Base-by-base conservation (phyloP, 2,888 invertebrate species). In the Pyrochroa serraticornis region DNA sequence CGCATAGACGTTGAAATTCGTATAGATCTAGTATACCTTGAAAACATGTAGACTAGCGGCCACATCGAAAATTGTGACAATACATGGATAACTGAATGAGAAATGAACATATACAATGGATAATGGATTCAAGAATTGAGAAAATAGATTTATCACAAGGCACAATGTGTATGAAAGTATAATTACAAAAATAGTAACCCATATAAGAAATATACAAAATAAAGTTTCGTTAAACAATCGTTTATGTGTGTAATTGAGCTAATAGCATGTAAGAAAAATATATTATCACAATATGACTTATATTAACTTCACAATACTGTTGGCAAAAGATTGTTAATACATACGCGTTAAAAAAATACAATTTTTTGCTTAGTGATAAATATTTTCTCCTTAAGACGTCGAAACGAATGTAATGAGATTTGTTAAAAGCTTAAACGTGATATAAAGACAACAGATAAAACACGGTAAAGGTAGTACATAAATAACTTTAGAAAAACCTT, bases 131-230 rank as follows among this genome's bases (percentile, higher is more conserved):
- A 48, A 35, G 3, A 3, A 10, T 5, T 31, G 12, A 69, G 66
- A 68, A 69, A 69, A 68, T 67, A 59, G 45, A 66, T 66, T 69
- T 68, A 69, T 67, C 68, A 69, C 69, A 69, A 69, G 67, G 67
- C 67, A 66, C 68, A 55, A 47, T 41, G 64, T 65, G 61, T 63
- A 58, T 46, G 61, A 61, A 66, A 52, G 47, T 58, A 62, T 22
- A 39, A 52, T 31, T 13, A 43, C 62, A 60, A 61, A 57, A 63
- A 58, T 52, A 60, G 54, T 43, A 48, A 46, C 53, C 45, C 46
- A 60, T 49, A 52, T 46, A 44, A 51, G 2, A 7, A 47, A 22
- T 48, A 9, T 34, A 42, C n/a, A 45, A 43, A 48, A 42, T 8
- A 41, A 48, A 31, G 12, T 30, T 35, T 42, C n/a, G 14, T 30